A percentile compares a stretch with the other conserved stretches of the same genome.
These are phyloP conservation scores for Drosophila funebris DNA, from an alignment of 1,140 invertebrate species.

Conservation along the genomic window DNA sequence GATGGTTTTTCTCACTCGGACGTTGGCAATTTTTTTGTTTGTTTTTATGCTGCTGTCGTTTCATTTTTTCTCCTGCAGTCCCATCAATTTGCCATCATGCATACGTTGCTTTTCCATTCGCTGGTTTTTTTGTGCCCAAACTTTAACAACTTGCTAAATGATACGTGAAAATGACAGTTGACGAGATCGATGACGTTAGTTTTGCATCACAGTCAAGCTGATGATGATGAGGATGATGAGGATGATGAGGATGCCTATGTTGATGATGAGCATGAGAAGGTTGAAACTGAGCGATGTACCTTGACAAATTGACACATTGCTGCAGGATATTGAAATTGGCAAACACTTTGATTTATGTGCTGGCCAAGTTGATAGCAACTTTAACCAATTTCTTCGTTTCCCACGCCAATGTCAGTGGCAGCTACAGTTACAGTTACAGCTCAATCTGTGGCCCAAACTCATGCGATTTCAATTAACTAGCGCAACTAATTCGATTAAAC, in stretches of 20 bases:
- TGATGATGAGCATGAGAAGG: constrained; percentile 32
- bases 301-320: constrained; percentile 81
- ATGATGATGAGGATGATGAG: constrained; percentile 32
- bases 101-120: constrained; percentile 35
- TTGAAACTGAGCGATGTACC: constrained; percentile 72
- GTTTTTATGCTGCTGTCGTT: constrained; percentile 7
- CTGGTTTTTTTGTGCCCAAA: constrained; percentile 39
- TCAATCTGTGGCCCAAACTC: constrained; percentile 33
- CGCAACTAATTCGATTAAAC: constrained; percentile 71
- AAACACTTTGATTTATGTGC: constrained; percentile 61
- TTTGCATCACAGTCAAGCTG: constrained; percentile 61
- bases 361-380: not conserved
- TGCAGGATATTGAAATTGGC: constrained; percentile 50
- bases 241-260: constrained; percentile 36
- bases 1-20: constrained; percentile 39
- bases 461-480: constrained; percentile 78
- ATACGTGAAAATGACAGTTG: constrained; percentile 83
- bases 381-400: constrained; percentile 17
- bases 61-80: constrained; percentile 41
- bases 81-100: constrained; percentile 77
- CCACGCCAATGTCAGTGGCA: constrained; percentile 13
- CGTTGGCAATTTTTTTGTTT: constrained; percentile 10
- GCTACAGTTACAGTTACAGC: constrained; percentile 24
- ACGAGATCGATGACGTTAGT: constrained; percentile 83
- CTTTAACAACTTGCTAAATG: constrained; percentile 80